Conservation (phyloP, 1,140 invertebrate species). For the Drosophila subpulchrella region DNA sequence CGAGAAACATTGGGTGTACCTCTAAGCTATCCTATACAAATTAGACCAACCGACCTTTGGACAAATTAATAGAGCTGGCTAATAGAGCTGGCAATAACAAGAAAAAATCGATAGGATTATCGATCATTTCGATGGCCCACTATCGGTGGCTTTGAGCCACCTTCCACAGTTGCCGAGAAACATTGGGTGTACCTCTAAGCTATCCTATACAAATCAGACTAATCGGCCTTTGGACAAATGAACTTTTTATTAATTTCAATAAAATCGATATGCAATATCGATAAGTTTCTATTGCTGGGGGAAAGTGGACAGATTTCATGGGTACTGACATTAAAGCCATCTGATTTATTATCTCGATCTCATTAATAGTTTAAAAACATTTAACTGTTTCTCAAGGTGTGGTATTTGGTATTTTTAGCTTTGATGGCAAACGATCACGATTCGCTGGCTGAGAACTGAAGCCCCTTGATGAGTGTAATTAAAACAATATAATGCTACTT, state of each 20-base stretch:
- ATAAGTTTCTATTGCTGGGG: no score
- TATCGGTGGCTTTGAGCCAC: not conserved
- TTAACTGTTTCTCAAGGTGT: no score
- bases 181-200: not conserved
- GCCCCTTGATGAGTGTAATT: not conserved
- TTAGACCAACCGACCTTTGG: not conserved
- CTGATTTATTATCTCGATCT: no score
- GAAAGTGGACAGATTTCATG: no score
- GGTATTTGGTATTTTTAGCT: no score
- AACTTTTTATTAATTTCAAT: no score
- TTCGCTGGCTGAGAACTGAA: no score
- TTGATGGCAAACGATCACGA: no score
- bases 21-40: not conserved
- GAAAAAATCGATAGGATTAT: not conserved
- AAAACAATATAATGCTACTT: not conserved
- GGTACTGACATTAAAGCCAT: no score
- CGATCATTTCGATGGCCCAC: not conserved
- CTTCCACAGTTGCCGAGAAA: not conserved
- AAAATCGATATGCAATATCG: no score
- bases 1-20: not conserved
- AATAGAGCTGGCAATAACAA: not conserved
- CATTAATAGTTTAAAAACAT: no score
- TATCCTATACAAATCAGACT: not conserved
- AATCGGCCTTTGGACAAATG: no score
- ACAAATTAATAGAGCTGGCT: slow-evolving; percentile 1